Evolutionary conservation across 1,140 invertebrate species (phyloP).

Genomic region (Drosophila tristis): DNA sequence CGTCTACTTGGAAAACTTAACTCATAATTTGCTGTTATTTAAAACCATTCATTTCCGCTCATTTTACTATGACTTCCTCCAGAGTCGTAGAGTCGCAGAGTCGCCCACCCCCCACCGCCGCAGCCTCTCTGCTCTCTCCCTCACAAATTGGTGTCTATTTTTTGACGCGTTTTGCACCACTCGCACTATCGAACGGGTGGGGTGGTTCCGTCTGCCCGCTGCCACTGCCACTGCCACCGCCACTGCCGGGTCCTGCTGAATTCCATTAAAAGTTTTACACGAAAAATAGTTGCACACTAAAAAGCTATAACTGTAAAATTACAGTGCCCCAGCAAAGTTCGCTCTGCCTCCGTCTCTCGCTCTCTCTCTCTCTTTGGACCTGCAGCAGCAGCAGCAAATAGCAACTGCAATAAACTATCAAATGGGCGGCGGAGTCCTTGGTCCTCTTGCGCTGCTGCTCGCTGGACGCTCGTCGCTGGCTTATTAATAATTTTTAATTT

Average conservation of each 20-base stretch:
- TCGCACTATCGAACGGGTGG: constrained; percentile 54
- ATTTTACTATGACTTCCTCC: constrained; percentile 69
- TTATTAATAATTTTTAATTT: constrained; percentile 83
- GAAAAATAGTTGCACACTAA: constrained; percentile 81
- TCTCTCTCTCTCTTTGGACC: too few relatives aligned
- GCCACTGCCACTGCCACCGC: neutral
- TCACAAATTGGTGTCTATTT: constrained; percentile 74
- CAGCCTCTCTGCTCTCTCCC: neutral
- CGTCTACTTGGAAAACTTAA: constrained; percentile 65
- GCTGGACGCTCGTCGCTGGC: constrained; percentile 20
- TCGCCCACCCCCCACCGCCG: too few relatives aligned
- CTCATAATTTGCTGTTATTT: constrained; percentile 83
- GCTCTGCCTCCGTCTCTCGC: neutral
- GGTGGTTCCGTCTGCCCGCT: constrained; percentile 5
- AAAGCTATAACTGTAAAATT: constrained; percentile 81
- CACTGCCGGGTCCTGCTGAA: constrained; percentile 56
- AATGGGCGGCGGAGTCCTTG: constrained; percentile 63
- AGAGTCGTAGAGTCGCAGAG: neutral
- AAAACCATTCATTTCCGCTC: constrained; percentile 82
- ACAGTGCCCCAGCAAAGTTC: constrained; percentile 74
- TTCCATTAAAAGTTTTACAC: constrained; percentile 83
- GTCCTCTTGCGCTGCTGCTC: neutral
- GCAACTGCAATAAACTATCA: constrained; percentile 69
- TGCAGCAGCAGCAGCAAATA: constrained; percentile 6
- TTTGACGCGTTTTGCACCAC: constrained; percentile 60